phyloP scores from a whole-genome alignment of 1,140 invertebrate species.

The Brachionus plicatilis region DNA sequence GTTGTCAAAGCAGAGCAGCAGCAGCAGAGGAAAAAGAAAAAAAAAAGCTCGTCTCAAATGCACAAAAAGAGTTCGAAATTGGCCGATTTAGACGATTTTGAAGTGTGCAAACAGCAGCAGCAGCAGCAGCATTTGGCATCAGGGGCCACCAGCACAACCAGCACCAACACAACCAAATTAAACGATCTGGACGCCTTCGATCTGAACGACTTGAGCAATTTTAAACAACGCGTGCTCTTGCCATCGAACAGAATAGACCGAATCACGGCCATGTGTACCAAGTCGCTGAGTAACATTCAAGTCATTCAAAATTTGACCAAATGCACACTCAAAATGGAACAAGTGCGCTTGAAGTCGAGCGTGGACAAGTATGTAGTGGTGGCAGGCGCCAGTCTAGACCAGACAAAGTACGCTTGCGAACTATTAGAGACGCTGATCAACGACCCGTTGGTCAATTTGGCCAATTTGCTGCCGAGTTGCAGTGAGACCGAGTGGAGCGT shows the following conservation, averaged over 20 bases:
- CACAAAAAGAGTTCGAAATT: not conserved
- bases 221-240: not conserved
- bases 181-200: too few species aligned
- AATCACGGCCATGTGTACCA: not conserved
- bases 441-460: not conserved
- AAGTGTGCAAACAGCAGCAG: not conserved
- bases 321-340: not conserved
- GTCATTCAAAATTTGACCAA: not conserved
- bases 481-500: not conserved
- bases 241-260: not conserved
- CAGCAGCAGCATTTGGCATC: too few species aligned
- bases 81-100: not conserved
- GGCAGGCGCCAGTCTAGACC: not conserved
- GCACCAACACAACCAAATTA: too few species aligned
- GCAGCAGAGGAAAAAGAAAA: slow-evolving; percentile 15
- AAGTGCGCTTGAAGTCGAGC: not conserved
- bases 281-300: not conserved
- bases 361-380: not conserved
- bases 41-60: not conserved
- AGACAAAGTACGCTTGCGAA: slow-evolving; percentile 16
- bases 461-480: not conserved
- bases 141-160: too few species aligned
- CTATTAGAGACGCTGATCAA: not conserved
- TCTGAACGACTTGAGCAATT: not conserved
- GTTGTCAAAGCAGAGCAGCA: not conserved